A percentile compares a stretch with the other conserved stretches of the same genome.
Evolutionary conservation across 2,113 vertebrate genomes (phyloP).

Genomic region (Ictidomys tridecemlineatus): DNA sequence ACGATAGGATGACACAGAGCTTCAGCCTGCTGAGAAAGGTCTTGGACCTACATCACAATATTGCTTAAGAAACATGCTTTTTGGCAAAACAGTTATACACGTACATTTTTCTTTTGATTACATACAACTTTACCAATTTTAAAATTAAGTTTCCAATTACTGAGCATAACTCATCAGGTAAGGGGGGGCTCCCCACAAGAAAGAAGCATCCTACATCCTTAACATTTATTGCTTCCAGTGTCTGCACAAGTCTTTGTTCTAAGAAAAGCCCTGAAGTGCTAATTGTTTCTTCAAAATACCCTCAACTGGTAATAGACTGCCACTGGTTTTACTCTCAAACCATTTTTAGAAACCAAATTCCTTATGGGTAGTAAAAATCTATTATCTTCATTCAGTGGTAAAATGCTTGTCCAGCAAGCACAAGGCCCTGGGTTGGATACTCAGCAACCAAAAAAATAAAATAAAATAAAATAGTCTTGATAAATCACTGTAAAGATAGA

Average conservation of each 20-base stretch:
- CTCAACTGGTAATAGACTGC: not conserved
- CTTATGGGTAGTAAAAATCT: slow-evolving; percentile 35
- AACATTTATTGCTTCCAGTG: slow-evolving; percentile 11
- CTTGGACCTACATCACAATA: not conserved
- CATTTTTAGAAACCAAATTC: slow-evolving; percentile 45
- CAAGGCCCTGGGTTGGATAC: not conserved
- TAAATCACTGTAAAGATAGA: not conserved
- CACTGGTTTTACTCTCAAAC: slow-evolving; percentile 1
- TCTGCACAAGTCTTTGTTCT: not conserved
- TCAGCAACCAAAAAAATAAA: not conserved
- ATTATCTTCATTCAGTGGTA: slow-evolving; percentile 42
- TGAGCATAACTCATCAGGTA: slow-evolving; percentile 20
- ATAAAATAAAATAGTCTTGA: slow-evolving; percentile 17
- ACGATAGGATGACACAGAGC: not conserved
- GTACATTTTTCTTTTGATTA: slow-evolving; percentile 33
- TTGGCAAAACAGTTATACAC: slow-evolving; percentile 22
- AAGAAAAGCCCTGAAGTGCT: not conserved
- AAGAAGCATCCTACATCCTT: slow-evolving; percentile 40
- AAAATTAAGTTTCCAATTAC: slow-evolving; percentile 51
- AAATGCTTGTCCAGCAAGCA: not conserved
- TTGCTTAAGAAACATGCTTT: not conserved
- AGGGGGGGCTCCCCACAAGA: not conserved
- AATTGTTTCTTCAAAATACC: slow-evolving; percentile 30
- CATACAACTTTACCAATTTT: not conserved
- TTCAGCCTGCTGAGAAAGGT: slow-evolving; percentile 15